Percentiles rank a stretch among this genome's conserved stretches.
Conservation (phyloP, 2,113 vertebrate species). For the Lepus americanus region DNA sequence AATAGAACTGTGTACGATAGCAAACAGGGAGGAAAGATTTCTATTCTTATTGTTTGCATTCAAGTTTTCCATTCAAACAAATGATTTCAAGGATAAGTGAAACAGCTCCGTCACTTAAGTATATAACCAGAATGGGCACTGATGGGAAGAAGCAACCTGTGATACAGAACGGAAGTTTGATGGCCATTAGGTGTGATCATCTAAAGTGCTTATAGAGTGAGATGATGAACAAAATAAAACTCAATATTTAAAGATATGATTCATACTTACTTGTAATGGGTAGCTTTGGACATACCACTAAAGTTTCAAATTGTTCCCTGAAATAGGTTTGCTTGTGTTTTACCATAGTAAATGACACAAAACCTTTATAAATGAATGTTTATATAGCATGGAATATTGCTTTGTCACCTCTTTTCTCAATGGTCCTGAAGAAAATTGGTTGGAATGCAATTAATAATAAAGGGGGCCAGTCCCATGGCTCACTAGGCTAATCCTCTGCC, state of each 20-base stretch:
- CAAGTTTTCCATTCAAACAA: not conserved
- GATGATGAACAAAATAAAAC: not conserved
- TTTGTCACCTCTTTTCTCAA: not conserved
- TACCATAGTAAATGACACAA: not conserved
- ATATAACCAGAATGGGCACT: not conserved
- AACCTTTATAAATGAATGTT: not conserved
- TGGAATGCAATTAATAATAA: not conserved
- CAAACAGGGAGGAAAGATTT: not conserved
- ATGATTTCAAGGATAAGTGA: constrained; percentile 2
- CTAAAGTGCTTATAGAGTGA: not conserved
- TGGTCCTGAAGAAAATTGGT: not conserved
- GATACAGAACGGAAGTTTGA: not conserved
- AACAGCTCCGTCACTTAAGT: not conserved
- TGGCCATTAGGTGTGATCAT: not conserved
- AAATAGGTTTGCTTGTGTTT: not conserved
- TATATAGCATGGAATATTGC: not conserved
- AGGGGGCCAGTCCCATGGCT: not conserved
- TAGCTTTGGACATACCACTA: not conserved
- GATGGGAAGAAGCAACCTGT: not conserved
- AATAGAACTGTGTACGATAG: not conserved
- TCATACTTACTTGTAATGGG: not conserved
- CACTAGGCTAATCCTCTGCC: no score
- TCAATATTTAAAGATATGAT: not conserved
- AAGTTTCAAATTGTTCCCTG: not conserved
- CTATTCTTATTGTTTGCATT: not conserved